Evolutionary conservation across 2,888 invertebrate genomes (phyloP).

Genomic region (Synergus japonicus): DNA sequence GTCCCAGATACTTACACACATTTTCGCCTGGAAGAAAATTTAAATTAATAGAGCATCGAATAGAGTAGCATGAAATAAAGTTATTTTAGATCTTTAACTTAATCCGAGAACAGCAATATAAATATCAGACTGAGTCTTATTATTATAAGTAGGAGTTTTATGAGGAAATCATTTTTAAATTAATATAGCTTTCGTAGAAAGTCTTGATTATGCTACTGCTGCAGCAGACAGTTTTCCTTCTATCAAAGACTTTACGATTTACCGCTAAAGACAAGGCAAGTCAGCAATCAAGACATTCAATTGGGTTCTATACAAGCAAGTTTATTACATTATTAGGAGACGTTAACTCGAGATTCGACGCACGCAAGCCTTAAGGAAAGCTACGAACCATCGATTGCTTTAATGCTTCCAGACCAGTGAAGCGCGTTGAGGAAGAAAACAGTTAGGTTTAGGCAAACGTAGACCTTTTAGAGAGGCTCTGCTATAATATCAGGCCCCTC

Average conservation of each 20-base stretch:
- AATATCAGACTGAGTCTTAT: neutral
- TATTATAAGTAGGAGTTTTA: neutral
- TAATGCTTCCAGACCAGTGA: slow-evolving; percentile 24
- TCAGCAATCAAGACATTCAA: slow-evolving; percentile 32
- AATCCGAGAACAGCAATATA: neutral
- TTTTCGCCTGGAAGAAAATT: slow-evolving; percentile 67
- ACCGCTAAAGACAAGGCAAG: slow-evolving; percentile 39
- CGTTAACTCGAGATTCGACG: slow-evolving; percentile 34
- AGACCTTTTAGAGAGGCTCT: slow-evolving; percentile 11
- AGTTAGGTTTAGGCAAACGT: slow-evolving; percentile 28
- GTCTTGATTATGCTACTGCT: slow-evolving; percentile 32
- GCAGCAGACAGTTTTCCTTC: slow-evolving; percentile 16
- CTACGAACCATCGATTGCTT: slow-evolving; percentile 28
- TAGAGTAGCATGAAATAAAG: neutral
- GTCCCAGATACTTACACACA: slow-evolving; percentile 74
- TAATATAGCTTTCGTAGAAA: slow-evolving; percentile 32
- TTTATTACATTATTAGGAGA: slow-evolving; percentile 40
- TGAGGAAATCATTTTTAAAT: neutral
- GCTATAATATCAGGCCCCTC: neutral
- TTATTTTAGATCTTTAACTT: neutral
- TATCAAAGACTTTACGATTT: slow-evolving; percentile 27
- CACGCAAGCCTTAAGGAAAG: slow-evolving; percentile 18
- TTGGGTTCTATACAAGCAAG: slow-evolving; percentile 32
- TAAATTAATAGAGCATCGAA: neutral
- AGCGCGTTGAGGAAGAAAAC: slow-evolving; percentile 29